Conservation (phyloP, 2,797 vertebrate genomes). For the Alectoris magna region DNA sequence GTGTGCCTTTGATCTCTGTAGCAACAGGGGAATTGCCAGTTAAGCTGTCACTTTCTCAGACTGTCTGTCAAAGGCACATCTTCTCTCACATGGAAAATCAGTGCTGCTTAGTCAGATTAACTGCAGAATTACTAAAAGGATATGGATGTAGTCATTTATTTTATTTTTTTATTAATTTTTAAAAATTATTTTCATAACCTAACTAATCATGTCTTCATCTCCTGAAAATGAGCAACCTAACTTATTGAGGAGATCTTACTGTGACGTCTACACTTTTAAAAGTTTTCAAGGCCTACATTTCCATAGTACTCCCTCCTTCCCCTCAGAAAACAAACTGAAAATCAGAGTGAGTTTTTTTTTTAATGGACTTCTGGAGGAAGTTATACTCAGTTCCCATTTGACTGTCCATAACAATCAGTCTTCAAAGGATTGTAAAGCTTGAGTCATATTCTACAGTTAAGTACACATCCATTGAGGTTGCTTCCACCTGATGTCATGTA, state of each 20-base stretch:
- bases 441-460: background rate
- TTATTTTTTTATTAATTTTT: background rate
- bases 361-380: background rate
- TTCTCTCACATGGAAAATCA: constrained; percentile 44
- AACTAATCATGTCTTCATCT: background rate
- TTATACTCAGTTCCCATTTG: background rate
- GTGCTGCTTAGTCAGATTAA: constrained; percentile 34
- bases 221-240: background rate
- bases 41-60: constrained; percentile 59
- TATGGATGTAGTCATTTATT: background rate
- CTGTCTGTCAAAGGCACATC: constrained; percentile 31
- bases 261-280: background rate
- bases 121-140: constrained; percentile 36
- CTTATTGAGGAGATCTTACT: background rate
- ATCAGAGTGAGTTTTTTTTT: background rate
- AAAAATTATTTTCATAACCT: background rate
- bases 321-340: background rate
- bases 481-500: background rate
- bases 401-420: background rate
- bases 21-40: constrained; percentile 38
- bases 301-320: background rate
- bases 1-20: constrained; percentile 56
- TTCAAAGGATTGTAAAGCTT: background rate
- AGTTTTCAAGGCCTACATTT: background rate
- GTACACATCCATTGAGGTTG: rapidly evolving